Conservation (phyloP, 2,113 vertebrate species). For the Pomatorhinus ruficollis region DNA sequence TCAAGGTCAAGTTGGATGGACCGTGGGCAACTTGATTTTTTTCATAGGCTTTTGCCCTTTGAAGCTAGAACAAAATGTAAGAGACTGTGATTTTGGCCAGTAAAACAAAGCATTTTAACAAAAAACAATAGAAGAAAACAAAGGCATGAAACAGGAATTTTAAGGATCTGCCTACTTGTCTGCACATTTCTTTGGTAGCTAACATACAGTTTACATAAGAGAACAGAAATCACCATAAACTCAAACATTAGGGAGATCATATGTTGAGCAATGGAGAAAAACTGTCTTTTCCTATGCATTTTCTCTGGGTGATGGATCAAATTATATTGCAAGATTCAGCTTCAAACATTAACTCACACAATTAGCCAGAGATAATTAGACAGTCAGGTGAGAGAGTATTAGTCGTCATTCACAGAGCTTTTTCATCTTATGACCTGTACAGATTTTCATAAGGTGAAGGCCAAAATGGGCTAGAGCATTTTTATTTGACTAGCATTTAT, state of each 20-base stretch:
- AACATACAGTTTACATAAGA: not conserved
- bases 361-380: conserved; percentile 67
- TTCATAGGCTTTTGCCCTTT: not conserved
- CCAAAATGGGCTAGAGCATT: conserved; percentile 62
- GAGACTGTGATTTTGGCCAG: not conserved
- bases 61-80: not conserved
- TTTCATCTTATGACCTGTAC: conserved; percentile 59
- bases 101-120: not conserved
- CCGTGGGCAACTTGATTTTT: not conserved
- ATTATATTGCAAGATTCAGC: conserved; percentile 36
- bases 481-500: conserved; percentile 89
- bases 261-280: conserved; percentile 1
- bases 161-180: not conserved
- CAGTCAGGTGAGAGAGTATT: conserved; percentile 46
- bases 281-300: not conserved
- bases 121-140: not conserved
- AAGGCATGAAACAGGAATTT: not conserved
- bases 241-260: not conserved
- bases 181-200: not conserved
- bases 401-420: conserved; percentile 56
- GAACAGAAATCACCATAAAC: not conserved
- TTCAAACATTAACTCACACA: conserved; percentile 62
- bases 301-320: conserved; percentile 51
- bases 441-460: conserved; percentile 60
- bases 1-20: not conserved